These are phyloP conservation scores for Drosophila limbata DNA, from an alignment of 2,888 invertebrate species.

Conservation along the genomic window DNA sequence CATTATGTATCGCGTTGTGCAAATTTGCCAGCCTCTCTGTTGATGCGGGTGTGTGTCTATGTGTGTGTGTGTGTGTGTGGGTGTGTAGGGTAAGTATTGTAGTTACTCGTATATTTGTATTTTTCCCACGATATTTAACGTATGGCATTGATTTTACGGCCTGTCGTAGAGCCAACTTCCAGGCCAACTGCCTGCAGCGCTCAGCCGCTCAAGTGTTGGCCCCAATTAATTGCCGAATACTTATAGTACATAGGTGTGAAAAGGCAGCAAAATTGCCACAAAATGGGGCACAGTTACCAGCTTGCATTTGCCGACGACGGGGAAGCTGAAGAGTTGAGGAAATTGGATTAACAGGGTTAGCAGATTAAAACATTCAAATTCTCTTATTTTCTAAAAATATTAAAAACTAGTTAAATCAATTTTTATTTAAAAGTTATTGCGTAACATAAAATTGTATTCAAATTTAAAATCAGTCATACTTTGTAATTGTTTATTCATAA, in stretches of 20 bases:
- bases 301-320: not conserved
- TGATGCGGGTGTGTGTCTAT: constrained; percentile 13
- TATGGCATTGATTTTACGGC: constrained; percentile 77
- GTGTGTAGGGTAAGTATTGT: constrained; percentile 23
- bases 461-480: no score
- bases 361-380: not conserved
- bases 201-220: constrained; percentile 34
- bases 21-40: constrained; percentile 55
- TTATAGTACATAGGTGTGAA: constrained; percentile 43
- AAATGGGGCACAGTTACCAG: constrained; percentile 3
- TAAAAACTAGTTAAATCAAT: no score
- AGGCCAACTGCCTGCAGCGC: constrained; percentile 10
- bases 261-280: constrained; percentile 14
- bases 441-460: no score
- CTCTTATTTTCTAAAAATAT: not conserved
- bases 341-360: constrained; percentile 1
- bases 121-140: constrained; percentile 80
- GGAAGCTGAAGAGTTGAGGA: not conserved
- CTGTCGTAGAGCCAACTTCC: constrained; percentile 26
- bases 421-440: no score
- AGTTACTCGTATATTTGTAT: constrained; percentile 44
- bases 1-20: constrained; percentile 66
- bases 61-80: constrained; percentile 15
- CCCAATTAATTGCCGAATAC: constrained; percentile 53
- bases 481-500: no score